phyloP scores from a whole-genome alignment of 2,797 vertebrate species.

The Glossophaga mutica region DNA sequence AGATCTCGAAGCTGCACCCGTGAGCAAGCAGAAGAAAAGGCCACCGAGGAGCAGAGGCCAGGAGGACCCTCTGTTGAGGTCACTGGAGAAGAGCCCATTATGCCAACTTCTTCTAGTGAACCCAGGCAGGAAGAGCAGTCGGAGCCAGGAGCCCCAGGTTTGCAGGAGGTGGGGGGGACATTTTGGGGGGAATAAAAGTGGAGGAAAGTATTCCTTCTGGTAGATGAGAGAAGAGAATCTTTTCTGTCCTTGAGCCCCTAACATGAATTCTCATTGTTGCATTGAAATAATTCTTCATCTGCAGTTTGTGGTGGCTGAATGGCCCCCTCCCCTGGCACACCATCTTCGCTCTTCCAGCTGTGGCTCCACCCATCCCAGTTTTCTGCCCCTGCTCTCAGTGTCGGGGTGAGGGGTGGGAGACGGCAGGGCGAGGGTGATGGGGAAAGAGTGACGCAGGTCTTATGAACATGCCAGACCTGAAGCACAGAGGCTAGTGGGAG shows the following conservation, averaged over 20 bases:
- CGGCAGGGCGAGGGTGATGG: background rate
- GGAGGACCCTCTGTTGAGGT: constrained; percentile 9
- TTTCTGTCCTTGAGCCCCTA: background rate
- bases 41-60: constrained; percentile 60
- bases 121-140: background rate
- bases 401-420: background rate
- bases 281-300: constrained; percentile 23
- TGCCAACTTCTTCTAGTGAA: background rate
- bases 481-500: constrained; percentile 35
- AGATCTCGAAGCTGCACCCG: constrained; percentile 80
- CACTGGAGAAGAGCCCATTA: background rate
- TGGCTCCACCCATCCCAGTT: background rate
- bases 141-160: constrained; percentile 59
- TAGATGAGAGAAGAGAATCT: background rate
- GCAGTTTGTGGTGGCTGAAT: background rate
- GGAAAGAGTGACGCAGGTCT: background rate
- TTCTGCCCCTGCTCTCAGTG: background rate
- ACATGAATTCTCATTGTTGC: constrained; percentile 18
- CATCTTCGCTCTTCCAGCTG: background rate
- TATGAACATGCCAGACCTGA: constrained; percentile 8
- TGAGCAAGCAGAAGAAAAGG: constrained; percentile 64
- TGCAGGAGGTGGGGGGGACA: background rate
- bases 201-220: background rate
- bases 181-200: background rate
- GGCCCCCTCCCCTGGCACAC: background rate